phyloP scores from a whole-genome alignment of 2,888 invertebrate species.

The Epiperipatus broadwayi region DNA sequence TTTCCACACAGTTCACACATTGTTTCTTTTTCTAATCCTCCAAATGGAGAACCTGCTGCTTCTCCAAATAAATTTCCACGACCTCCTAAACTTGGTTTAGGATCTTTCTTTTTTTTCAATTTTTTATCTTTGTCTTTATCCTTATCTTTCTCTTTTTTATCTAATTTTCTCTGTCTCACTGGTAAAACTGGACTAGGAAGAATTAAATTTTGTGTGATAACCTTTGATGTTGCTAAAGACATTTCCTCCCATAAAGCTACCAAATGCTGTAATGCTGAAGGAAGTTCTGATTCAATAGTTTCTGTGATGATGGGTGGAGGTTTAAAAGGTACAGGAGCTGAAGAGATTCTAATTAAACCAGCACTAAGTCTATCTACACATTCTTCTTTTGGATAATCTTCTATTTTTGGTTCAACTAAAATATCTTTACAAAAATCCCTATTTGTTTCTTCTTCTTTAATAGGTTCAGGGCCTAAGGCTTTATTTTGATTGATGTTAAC shows the following conservation, averaged over 20 bases:
- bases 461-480: slow-evolving; percentile 26
- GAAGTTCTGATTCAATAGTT: slow-evolving; percentile 34
- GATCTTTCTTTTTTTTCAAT: slow-evolving; percentile 40
- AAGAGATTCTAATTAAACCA: too few relatives aligned
- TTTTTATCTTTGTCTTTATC: slow-evolving; percentile 27
- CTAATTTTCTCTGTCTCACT: slow-evolving; percentile 22
- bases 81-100: slow-evolving; percentile 25
- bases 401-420: too few relatives aligned
- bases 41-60: slow-evolving; percentile 19
- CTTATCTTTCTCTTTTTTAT: slow-evolving; percentile 27
- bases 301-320: too few relatives aligned
- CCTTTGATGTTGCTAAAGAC: slow-evolving; percentile 34
- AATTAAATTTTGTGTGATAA: slow-evolving; percentile 40
- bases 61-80: slow-evolving; percentile 23
- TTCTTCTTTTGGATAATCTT: too few relatives aligned
- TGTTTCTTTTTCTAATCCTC: slow-evolving; percentile 28
- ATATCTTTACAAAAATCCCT: too few relatives aligned
- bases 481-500: slow-evolving; percentile 49
- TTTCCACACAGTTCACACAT: slow-evolving; percentile 70
- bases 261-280: slow-evolving; percentile 65
- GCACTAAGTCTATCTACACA: too few relatives aligned
- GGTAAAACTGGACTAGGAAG: slow-evolving; percentile 37
- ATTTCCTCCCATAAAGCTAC: slow-evolving; percentile 78
- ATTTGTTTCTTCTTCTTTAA: slow-evolving; percentile 39
- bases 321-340: too few relatives aligned